Base-by-base conservation (phyloP, 2,797 vertebrate genomes). In the Oryzias sinensis region DNA sequence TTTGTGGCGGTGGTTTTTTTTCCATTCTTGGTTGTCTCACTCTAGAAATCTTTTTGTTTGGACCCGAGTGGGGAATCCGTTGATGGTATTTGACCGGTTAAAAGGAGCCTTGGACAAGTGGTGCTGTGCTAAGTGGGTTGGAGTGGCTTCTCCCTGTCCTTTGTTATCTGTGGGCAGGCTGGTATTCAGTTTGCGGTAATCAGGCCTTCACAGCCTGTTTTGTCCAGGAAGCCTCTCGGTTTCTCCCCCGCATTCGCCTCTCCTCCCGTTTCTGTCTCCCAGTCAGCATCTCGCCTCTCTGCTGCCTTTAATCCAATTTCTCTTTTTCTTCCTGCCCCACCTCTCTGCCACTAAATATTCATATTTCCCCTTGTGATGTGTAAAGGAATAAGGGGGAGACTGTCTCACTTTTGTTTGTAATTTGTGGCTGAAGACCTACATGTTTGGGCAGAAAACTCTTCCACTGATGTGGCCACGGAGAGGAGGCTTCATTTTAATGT, bases 241-340 rank as follows among this genome's bases (percentile, higher is more conserved):
- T 46, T 66, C 53, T 54, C 57, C 48, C 58, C 59, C 3, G 1
- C 68, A 54, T 43, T 68, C 58, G 22, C 67, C 63, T 59, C 52
- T 54, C 62, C 65, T 68, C 49, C 68, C 18, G 20, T 66, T 53
- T 76, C 65, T 45, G 58, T 81, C 73, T 87, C 76, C 59, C 59
- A 78, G 56, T 74, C 62, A 72, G 61, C 75, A 85, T 85, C 77
- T 86, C 5, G 72, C 77, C 80, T 83, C 81, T 73, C 33, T 58
- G 85, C 81, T 77, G 70, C 72, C 80, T 88, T 85, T 87, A 89
- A 88, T 90, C 86, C 82, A 85, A 84, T 88, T 86, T 80, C 77
- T 66, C 72, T 69, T 79, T 79, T 74, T 68, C 56, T 50, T 53
- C 58, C 62, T 54, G 16, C 13, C 41, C 20, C 43, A 6, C 55